Base-by-base conservation (phyloP, 2,888 invertebrate genomes). In the Rhyacophila evoluta region DNA sequence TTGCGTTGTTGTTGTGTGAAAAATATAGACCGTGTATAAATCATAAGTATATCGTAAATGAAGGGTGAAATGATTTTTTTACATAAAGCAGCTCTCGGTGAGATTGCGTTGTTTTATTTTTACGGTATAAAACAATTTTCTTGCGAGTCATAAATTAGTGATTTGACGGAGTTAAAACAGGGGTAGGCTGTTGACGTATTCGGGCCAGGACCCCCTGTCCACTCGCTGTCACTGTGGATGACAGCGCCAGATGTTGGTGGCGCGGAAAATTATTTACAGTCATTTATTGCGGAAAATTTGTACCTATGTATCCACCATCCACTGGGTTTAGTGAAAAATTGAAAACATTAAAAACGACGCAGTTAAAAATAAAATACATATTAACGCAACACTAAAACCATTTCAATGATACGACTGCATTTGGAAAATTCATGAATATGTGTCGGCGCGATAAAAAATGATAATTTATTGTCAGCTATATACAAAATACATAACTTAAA, bases 261-360 rank as follows among this genome's bases (percentile, higher is more conserved):
- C 74, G 72, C 70, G 74, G 78, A 77, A 76, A 81, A 81, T 79
- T 81, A 81, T 81, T 81, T 81, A 79, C 73, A 70, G 69, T 79
- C 78, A 80, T 81, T 80, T 77, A 78, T 80, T 76, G 75, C 72
- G 72, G 72, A 77, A 78, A 75, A 37, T 72, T 68, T 29, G 41
- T 72, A 72, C 72, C 71, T 29, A 33, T 71, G 15, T 70, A 39
- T 28, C 41, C 11, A 69, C 29, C 69, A 39, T 29, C 76, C 68
- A 36, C 67, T 37, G 74, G 36, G 33, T 36, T 25, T 41, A 70
- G 37, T 77, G 77, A 80, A 80, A 80, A 80, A 80, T 80, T 80
- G 78, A 55, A 74, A 74, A 72, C 79, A 77, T 71, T 73, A 77
- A 74, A 80, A 74, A 69, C 74, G 37, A 33, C 36, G 67, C 72